Evolutionary conservation across 1,140 invertebrate genomes (phyloP), one percentile per base, ranked within the genome.

Genomic region (Orchestia grillus): DNA sequence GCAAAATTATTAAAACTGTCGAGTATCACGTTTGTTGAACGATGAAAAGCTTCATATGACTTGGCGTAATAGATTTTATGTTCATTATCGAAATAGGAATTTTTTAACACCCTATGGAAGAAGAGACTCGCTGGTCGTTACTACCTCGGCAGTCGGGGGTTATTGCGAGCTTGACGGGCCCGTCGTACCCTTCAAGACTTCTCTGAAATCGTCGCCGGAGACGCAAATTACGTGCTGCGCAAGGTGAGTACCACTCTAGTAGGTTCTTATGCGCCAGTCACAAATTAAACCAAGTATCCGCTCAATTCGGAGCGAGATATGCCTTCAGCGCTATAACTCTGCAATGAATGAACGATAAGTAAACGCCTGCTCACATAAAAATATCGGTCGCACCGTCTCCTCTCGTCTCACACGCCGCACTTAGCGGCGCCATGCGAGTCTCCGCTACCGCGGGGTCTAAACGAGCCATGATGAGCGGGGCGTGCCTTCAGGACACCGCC

Each of bases 331-430:
- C 88, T 42, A 90, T 90, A 90, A 90, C n/a, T 90, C n/a, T 41
- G 88, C 88, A 44, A 90, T 44, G 88, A 90, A 90, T 90, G n/a
- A 90, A 90, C 88, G 88, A 90, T 90, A 42, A 90, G 88, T 90
- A 90, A 90, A 44, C 88, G 43, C 88, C 41, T 42, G 88, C n/a
- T 42, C 43, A 44, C n/a, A 44, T 90, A 90, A 90, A 90, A 4
- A 42, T 3, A 90, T 42, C 88, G 8, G 4, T 15, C 16, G n/a
- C 41, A 4, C 88, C n/a, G 43, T 41, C 15, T 90, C 36, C 40
- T 42, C 41, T 15, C 88, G 0, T 19, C 42, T 90, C 36, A 3
- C 62, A 77, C 62, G 15, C 62, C 11, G 62, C 62, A 77, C 62
- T 23, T 15, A 77, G 62, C 62, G 3, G 28, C 62, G 28, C 62